Evolutionary conservation across 2,113 vertebrate genomes (phyloP).

Genomic region (Aleadryas rufinucha): DNA sequence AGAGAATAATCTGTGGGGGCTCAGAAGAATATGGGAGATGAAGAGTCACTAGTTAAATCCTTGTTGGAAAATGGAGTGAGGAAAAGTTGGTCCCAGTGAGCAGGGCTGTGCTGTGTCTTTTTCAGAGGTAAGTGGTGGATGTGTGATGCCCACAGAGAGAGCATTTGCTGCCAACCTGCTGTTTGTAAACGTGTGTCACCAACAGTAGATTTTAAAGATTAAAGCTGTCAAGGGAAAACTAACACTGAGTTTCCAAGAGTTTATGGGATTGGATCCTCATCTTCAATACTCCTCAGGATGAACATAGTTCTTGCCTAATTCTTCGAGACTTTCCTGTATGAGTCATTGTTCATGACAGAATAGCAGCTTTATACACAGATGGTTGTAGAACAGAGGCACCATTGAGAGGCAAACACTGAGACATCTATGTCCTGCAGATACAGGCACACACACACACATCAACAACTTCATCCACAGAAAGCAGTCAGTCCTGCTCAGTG

Average conservation of each 20-base stretch:
- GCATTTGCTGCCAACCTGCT: not conserved
- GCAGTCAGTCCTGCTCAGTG: conserved; percentile 30
- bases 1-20: not conserved
- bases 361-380: conserved; percentile 66
- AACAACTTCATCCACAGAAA: conserved; percentile 29
- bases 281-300: not conserved
- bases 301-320: conserved; percentile 42
- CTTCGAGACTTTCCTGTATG: conserved; percentile 47
- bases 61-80: not conserved
- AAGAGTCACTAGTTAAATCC: not conserved
- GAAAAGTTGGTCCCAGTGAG: not conserved
- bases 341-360: conserved; percentile 57
- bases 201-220: not conserved
- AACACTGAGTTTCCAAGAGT: conserved; percentile 22
- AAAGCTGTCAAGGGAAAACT: conserved; percentile 7
- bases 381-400: conserved; percentile 50
- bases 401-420: conserved; percentile 60
- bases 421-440: conserved; percentile 39
- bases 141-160: not conserved
- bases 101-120: not conserved
- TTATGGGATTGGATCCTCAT: not conserved
- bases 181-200: not conserved
- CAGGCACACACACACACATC: conserved; percentile 21
- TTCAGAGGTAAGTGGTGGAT: not conserved
- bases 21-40: not conserved